Percentiles rank a stretch among this genome's conserved stretches.
phyloP scores from a whole-genome alignment of 2,113 vertebrate genomes.

The Catharus bicknelli region DNA sequence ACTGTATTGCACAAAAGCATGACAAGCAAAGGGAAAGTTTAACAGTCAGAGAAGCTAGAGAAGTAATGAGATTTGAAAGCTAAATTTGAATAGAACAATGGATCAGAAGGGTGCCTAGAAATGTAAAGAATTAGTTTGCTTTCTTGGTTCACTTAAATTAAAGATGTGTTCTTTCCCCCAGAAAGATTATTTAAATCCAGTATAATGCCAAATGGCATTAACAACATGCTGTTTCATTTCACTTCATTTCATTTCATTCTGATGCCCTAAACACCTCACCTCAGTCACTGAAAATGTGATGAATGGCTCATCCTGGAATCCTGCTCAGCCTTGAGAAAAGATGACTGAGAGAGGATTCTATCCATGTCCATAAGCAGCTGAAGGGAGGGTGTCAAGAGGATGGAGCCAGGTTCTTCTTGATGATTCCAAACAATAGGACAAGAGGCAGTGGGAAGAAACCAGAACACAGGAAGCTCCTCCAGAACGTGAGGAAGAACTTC shows the following conservation, averaged over 20 bases:
- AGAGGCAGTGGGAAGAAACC: neutral
- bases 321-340: neutral
- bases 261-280: neutral
- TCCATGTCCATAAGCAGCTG: neutral
- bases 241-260: neutral
- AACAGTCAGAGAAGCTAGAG: neutral
- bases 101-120: conserved; percentile 14
- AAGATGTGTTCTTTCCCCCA: neutral
- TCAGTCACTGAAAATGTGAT: neutral
- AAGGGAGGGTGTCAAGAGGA: neutral
- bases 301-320: neutral
- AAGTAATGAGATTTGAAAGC: conserved; percentile 47
- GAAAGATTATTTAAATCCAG: conserved; percentile 21
- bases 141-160: neutral
- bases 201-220: conserved; percentile 19
- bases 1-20: neutral
- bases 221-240: neutral
- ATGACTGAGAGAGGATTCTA: neutral
- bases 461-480: neutral
- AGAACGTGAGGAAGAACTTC: neutral
- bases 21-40: conserved; percentile 2
- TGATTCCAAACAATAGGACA: neutral
- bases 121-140: conserved; percentile 2
- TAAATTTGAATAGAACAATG: conserved; percentile 34
- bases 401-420: neutral